A percentile compares a stretch with the other conserved stretches of the same genome.
Evolutionary conservation across 2,113 vertebrate species (phyloP).

Genomic region (Motacilla tschutschensis): DNA sequence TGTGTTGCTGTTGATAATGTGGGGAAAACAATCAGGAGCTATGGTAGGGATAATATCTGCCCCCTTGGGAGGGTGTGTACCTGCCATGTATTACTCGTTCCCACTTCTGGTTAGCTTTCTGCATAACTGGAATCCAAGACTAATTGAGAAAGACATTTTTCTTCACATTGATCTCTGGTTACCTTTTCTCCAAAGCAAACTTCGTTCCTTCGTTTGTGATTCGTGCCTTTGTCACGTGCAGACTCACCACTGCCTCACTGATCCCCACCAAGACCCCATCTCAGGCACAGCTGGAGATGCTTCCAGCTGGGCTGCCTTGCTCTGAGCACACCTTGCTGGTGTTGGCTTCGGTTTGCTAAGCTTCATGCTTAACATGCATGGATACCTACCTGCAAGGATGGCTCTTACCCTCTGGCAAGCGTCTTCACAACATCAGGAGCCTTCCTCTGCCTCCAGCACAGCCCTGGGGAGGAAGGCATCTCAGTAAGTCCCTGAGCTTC

Average conservation of each 20-base stretch:
- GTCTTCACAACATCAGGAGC: not conserved
- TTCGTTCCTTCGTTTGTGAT: not conserved
- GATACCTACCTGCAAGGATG: not conserved
- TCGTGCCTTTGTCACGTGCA: not conserved
- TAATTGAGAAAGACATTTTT: not conserved
- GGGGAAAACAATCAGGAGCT: not conserved
- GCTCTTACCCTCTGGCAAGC: not conserved
- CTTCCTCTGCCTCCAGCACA: not conserved
- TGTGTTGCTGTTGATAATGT: not conserved
- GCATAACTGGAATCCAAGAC: not conserved
- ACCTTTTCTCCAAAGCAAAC: not conserved
- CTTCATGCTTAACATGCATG: not conserved
- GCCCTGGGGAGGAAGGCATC: not conserved
- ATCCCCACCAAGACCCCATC: not conserved
- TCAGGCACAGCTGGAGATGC: not conserved
- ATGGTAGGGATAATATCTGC: constrained; percentile 17
- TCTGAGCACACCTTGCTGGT: rapidly evolving
- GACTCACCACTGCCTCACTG: not conserved
- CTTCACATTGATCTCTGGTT: not conserved
- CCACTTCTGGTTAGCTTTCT: not conserved
- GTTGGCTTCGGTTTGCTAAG: not conserved
- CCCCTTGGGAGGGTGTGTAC: not conserved
- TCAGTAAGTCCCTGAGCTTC: not conserved
- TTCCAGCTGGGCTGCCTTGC: not conserved
- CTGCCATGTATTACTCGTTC: not conserved